Evolutionary conservation across 2,797 vertebrate species (phyloP).

Genomic region (Sarcoramphus papa): DNA sequence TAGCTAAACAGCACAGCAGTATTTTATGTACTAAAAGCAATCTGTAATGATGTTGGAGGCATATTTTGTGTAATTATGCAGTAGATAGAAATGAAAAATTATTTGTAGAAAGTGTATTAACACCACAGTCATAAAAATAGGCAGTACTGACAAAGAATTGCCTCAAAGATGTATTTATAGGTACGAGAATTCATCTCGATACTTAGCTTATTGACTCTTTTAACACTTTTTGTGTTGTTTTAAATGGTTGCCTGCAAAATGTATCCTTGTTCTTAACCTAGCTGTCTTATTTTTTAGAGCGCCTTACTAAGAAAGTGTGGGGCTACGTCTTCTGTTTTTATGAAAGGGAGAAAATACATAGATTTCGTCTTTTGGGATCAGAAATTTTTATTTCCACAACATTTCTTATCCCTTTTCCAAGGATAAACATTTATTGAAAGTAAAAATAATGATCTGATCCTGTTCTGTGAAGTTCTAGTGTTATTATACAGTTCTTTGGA

Average conservation of each 20-base stretch:
- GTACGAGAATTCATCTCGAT: neutral
- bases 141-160: neutral
- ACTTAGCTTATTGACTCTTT: neutral
- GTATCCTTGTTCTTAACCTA: neutral
- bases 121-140: neutral
- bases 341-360: neutral
- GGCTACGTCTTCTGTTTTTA: neutral
- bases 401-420: neutral
- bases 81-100: neutral
- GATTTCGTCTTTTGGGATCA: neutral
- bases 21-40: neutral
- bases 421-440: neutral
- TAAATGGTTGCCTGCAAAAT: neutral
- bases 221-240: neutral
- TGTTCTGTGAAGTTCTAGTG: neutral
- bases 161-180: neutral
- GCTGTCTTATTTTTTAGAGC: neutral
- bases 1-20: neutral
- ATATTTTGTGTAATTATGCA: neutral
- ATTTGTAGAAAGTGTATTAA: neutral
- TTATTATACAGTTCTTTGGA: neutral
- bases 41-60: neutral
- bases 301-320: neutral
- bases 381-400: neutral
- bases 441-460: neutral